Evolutionary conservation across 2,888 invertebrate genomes (phyloP).

Genomic region (Cephonodes hylas): DNA sequence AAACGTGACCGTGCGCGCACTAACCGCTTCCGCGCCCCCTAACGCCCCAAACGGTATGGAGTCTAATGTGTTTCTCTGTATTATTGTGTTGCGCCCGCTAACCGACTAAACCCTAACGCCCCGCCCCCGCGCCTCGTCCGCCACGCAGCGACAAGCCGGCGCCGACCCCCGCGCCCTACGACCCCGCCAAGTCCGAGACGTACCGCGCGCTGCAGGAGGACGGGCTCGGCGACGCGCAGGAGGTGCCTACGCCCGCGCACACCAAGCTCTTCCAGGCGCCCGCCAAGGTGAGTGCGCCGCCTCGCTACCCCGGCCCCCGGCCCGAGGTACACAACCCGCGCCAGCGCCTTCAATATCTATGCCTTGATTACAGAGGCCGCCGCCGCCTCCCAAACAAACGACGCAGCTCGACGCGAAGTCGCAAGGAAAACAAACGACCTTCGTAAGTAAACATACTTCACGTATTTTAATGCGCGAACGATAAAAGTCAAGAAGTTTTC

Average conservation of each 20-base stretch:
- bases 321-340: not conserved
- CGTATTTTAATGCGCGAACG: no score
- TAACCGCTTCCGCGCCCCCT: slow-evolving; percentile 66
- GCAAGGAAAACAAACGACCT: slow-evolving; percentile 74
- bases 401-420: slow-evolving; percentile 55
- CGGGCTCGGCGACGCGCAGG: slow-evolving; percentile 84
- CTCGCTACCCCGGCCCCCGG: not conserved
- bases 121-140: slow-evolving; percentile 38
- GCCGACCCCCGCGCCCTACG: slow-evolving; percentile 87
- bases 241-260: slow-evolving; percentile 86
- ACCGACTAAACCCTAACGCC: slow-evolving; percentile 77
- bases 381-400: slow-evolving; percentile 64
- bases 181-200: slow-evolving; percentile 94
- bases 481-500: not conserved
- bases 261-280: slow-evolving; percentile 89
- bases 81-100: slow-evolving; percentile 73
- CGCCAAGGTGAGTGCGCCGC: slow-evolving; percentile 66
- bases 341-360: not conserved
- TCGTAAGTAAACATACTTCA: slow-evolving; percentile 57
- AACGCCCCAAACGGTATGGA: slow-evolving; percentile 48
- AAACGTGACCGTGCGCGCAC: slow-evolving; percentile 46
- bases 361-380: slow-evolving; percentile 50
- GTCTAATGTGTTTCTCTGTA: slow-evolving; percentile 65
- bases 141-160: slow-evolving; percentile 78
- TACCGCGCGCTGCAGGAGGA: slow-evolving; percentile 93